Conservation (phyloP, 2,888 invertebrate genomes). For the Amphipoea oculea region DNA sequence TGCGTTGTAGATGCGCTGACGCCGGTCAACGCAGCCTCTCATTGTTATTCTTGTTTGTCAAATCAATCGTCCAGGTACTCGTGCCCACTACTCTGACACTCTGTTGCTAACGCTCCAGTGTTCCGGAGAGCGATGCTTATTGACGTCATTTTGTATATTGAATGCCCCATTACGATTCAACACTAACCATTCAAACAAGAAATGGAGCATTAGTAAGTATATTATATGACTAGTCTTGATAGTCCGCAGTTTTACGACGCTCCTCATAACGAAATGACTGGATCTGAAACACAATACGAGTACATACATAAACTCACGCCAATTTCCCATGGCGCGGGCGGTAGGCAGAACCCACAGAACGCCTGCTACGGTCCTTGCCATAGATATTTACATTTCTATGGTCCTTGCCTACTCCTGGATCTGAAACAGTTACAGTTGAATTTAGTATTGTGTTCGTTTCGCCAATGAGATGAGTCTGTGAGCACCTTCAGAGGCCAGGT, state of each 20-base stretch:
- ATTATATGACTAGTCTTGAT: no score
- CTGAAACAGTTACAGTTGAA: background rate
- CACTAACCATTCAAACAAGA: background rate
- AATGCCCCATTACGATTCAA: conserved; percentile 1
- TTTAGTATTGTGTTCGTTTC: background rate
- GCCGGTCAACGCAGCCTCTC: conserved; percentile 51
- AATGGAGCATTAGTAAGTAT: background rate
- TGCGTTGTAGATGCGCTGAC: conserved; percentile 79
- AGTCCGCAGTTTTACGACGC: background rate
- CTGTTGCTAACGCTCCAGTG: background rate
- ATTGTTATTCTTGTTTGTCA: conserved; percentile 73
- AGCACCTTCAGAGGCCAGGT: background rate
- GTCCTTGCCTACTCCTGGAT: background rate
- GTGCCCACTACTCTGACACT: conserved; percentile 15
- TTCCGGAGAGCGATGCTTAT: background rate
- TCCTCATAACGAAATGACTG: background rate
- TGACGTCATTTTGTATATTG: background rate
- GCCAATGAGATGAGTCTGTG: background rate
- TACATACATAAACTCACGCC: background rate
- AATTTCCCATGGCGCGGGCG: background rate
- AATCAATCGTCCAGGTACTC: conserved; percentile 45
- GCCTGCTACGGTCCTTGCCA: background rate
- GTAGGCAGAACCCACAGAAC: background rate
- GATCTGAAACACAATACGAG: no score
- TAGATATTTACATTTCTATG: no score